Evolutionary conservation across 2,113 vertebrate genomes (phyloP).

Genomic region (Tupaia chinensis): DNA sequence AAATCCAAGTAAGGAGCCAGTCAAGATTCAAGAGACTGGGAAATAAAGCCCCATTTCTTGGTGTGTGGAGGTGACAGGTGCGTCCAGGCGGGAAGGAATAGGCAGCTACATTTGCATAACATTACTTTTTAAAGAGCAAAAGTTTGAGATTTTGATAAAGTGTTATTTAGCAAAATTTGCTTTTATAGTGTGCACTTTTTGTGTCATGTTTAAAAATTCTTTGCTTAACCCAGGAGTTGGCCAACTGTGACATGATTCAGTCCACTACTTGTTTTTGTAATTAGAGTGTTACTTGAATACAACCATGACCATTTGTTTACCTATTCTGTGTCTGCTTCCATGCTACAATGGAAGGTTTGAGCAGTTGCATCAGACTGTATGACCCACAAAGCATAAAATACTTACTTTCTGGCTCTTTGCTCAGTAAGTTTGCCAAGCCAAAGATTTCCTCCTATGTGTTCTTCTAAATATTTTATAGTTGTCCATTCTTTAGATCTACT

Average conservation of each 20-base stretch:
- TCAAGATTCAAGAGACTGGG: neutral
- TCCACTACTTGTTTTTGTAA: constrained; percentile 10
- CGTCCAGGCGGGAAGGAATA: neutral
- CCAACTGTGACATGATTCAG: neutral
- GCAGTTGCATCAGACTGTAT: neutral
- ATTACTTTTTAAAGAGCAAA: constrained; percentile 43
- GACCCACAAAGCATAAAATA: neutral
- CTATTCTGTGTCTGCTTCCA: neutral
- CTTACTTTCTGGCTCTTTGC: neutral
- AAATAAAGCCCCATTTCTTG: neutral
- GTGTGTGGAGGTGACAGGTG: neutral
- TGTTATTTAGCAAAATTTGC: neutral
- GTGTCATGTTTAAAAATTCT: constrained; percentile 4
- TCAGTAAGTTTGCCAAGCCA: neutral
- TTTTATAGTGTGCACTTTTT: neutral
- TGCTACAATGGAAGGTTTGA: neutral
- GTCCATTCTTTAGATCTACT: constrained; percentile 18
- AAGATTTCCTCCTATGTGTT: neutral
- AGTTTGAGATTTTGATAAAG: constrained; percentile 19
- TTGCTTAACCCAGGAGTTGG: neutral
- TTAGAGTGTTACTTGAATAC: neutral
- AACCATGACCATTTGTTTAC: neutral
- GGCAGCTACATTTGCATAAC: neutral
- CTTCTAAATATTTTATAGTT: neutral
- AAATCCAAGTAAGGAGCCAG: neutral